phyloP scores from a whole-genome alignment of 35 echinoderm and acorn worm species.

The Lytechinus variegatus region DNA sequence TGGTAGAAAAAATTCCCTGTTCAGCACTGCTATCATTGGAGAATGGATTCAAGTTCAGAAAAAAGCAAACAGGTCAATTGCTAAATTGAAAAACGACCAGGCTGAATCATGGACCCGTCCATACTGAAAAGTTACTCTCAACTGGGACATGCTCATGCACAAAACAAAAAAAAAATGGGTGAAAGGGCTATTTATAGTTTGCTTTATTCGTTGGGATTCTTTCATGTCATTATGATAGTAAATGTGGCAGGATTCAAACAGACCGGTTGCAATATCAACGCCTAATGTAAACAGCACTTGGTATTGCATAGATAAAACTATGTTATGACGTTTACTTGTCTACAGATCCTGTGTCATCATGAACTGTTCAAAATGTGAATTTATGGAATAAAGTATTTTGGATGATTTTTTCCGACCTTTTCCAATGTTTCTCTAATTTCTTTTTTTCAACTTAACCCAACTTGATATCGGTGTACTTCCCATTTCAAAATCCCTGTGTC shows the following conservation, averaged over 20 bases:
- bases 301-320: too few relatives aligned
- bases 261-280: background rate
- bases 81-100: constrained; percentile 11
- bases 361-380: too few relatives aligned
- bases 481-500: too few relatives aligned
- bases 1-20: background rate
- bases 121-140: background rate
- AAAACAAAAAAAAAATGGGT: background rate
- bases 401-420: too few relatives aligned
- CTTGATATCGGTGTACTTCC: too few relatives aligned
- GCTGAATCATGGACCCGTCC: background rate
- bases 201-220: background rate
- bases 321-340: too few relatives aligned
- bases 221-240: background rate
- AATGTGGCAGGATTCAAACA: background rate
- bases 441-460: too few relatives aligned
- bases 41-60: background rate
- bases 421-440: too few relatives aligned
- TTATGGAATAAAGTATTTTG: too few relatives aligned
- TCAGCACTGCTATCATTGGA: background rate
- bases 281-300: too few relatives aligned
- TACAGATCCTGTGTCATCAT: too few relatives aligned
- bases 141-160: background rate
- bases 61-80: constrained; percentile 7
- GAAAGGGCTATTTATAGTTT: background rate